Evolutionary conservation across 2,888 invertebrate genomes (phyloP), one percentile per base, ranked within the genome.

Genomic region (Tachina grossa): DNA sequence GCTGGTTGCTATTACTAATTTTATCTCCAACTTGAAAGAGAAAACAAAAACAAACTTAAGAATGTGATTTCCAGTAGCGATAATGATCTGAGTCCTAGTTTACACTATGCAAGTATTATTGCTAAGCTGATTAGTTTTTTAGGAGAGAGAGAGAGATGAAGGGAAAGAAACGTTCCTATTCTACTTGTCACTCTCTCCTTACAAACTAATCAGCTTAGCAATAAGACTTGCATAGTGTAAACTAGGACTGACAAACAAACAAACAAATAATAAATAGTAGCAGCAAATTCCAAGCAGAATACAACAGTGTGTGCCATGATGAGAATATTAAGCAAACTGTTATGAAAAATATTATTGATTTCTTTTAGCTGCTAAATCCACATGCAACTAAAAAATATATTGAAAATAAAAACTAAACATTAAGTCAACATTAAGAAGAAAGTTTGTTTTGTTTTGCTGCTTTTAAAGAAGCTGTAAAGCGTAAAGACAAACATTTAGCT

Each of bases 21-120:
- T 51, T 16, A 45, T 69, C 41, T 13, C 3, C 39, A 45, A 63
- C 61, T 16, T 8, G 31, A 31, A 5, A 31, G 31, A 31, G 31
- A 31, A 6, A 31, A 31, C 31, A 31, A 31, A 31, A 55, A 10
- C 14, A 43, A 69, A 39, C 19, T 41, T 41, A 47, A 47, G 13
- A 85, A 81, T 81, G 84, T 85, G 84, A 72, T 68, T 69, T 68
- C 63, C 72, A 55, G 68, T 68, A 49, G 61, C 63, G 81, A 85
- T 78, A 81, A 81, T 39, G 59, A 85, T 81, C 80, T 74, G n/a
- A n/a, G n/a, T n/a, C n/a, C n/a, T n/a, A n/a, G n/a, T n/a, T n/a
- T n/a, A n/a, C n/a, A n/a, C n/a, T n/a, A n/a, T n/a, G n/a, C n/a
- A n/a, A n/a, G n/a, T n/a, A n/a, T n/a, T n/a, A n/a, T n/a, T n/a